Base-by-base conservation (phyloP, 1,140 invertebrate species). In the Zaprionus lachaisei region DNA sequence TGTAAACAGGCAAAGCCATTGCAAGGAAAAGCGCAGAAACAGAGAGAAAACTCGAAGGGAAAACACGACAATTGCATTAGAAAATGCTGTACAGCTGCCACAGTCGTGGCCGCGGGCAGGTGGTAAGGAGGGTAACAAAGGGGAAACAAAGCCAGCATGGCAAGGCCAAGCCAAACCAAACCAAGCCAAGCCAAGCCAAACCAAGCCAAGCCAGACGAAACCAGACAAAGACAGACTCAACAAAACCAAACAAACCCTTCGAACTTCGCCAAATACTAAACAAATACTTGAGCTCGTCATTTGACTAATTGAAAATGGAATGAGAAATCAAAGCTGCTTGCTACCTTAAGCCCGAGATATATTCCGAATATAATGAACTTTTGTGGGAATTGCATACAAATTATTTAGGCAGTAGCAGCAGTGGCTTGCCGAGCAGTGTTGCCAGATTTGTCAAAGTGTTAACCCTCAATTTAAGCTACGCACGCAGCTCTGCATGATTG, bases 1-100 rank as follows among this genome's bases (percentile, higher is more conserved):
- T 68, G 56, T 51, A 73, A 68, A 62, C 49, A 68, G 56, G 41
- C 26, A 41, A 56, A 62, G 66, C 66, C 38, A 54, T n/a, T 55
- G n/a, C 24, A 41, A 58, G 28, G 22, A 57, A 58, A 49, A 37
- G 20, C 49, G 41, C 54, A 37, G 20, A 51, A 38, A 55, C 20
- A 66, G 28, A 37, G 20, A 28, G 58, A 44, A 56, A 56, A 49
- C 37, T 56, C n/a, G 54, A 70, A 62, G 72, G 34, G 34, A 73
- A 68, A 68, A 73, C 71, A 73, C 65, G 47, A 73, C 57, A 70
- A 74, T 74, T 74, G 67, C 72, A 74, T 74, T 74, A 74, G 58
- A 24, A 54, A 67, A 55, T 31, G 37, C 66, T 34, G n/a, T 28
- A 31, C 54, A 65, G 34, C 54, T 34, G 38, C 55, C 22, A 17